Evolutionary conservation across 2,888 invertebrate genomes (phyloP), one percentile per base, ranked within the genome.

Genomic region (Agriopis aurantiaria): DNA sequence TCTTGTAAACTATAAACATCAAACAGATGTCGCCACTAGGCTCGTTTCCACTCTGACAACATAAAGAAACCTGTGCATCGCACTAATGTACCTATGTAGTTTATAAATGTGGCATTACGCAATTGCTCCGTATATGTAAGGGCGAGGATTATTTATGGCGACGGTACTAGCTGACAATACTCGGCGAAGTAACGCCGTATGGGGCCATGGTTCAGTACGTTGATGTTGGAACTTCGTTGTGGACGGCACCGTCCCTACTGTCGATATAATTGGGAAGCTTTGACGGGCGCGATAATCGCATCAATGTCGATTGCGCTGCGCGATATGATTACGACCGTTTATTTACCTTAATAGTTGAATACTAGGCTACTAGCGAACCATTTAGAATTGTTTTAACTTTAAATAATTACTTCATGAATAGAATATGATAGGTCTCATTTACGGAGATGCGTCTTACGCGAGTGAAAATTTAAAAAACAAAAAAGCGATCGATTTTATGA

Each of bases 91-190:
- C 64, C 65, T 71, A 58, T 49, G 65, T 67, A 62, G 69, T 71
- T 71, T 71, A 74, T 75, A 70, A 77, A 77, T 74, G 76, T 75
- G 62, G 74, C 71, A 72, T 78, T 79, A 77, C 75, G 75, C 73
- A 77, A 78, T 77, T 73, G 70, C 71, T 72, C 70, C 75, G 72
- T 75, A 75, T 77, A 73, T 61, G 72, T 69, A 74, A 59, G 69
- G 55, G 33, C 60, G 71, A 63, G 68, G 71, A 75, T 76, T 76
- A 75, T 76, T 74, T 73, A 76, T 71, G 23, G 53, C 56, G 52
- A 46, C 53, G 53, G 43, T 41, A 33, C 14, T 0, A 40, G 60
- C 63, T 68, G 72, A 73, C 75, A 69, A 46, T 74, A 71, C 61
- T 68, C 63, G 49, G 45, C 57, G 67, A 68, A 69, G 49, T 68